A percentile compares a stretch with the other conserved stretches of the same genome.
phyloP scores from a whole-genome alignment of 2,797 vertebrate genomes.

The Pantherophis vulpinus region DNA sequence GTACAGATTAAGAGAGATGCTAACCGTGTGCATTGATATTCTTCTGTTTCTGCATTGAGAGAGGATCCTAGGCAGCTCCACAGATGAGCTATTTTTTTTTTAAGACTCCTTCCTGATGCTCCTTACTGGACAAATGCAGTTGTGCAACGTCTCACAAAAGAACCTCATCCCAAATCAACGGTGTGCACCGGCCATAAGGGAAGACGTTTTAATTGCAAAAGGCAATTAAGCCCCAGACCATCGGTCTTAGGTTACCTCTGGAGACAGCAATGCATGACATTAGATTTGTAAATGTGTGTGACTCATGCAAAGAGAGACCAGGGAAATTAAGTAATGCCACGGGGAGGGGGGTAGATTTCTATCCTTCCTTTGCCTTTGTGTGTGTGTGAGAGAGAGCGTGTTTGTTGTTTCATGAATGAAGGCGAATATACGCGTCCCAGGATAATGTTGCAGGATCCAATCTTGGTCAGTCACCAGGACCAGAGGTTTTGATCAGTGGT shows the following conservation, averaged over 20 bases:
- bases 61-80: not conserved
- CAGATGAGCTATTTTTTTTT: not conserved
- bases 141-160: not conserved
- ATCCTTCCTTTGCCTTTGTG: not conserved
- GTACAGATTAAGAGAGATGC: not conserved
- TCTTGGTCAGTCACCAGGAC: too few relatives aligned
- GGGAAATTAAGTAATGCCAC: not conserved
- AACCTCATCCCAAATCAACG: not conserved
- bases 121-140: not conserved
- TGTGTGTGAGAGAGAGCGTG: too few relatives aligned
- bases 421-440: too few relatives aligned
- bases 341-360: not conserved
- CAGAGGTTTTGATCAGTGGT: too few relatives aligned
- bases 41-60: not conserved
- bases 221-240: conserved; percentile 9
- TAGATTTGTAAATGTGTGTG: conserved; percentile 33
- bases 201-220: not conserved
- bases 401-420: too few relatives aligned
- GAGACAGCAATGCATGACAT: not conserved
- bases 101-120: not conserved
- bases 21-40: not conserved
- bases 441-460: too few relatives aligned
- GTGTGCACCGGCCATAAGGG: not conserved
- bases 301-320: not conserved
- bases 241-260: not conserved